Percentiles rank a stretch among this genome's conserved stretches.
Conservation (phyloP, 2,113 vertebrate genomes). For the Tychaedon coryphoeus region DNA sequence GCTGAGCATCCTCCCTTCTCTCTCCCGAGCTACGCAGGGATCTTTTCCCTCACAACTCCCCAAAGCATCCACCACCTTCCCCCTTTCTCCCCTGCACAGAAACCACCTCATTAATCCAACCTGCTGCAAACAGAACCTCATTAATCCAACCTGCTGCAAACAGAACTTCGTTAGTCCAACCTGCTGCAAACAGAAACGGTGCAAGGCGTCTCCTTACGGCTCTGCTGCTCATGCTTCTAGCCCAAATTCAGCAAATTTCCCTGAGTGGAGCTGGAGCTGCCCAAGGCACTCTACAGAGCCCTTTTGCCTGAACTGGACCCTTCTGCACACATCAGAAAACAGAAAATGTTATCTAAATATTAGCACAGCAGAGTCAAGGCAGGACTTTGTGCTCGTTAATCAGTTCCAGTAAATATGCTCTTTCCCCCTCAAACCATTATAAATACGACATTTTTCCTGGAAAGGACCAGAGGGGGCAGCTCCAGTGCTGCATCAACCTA, state of each 20-base stretch:
- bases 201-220: accelerated
- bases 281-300: neutral
- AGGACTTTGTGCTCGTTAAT: neutral
- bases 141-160: neutral
- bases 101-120: neutral
- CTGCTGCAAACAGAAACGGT: neutral
- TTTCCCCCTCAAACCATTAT: neutral
- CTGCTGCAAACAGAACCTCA: neutral
- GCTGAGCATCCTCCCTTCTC: neutral
- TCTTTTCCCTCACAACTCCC: neutral
- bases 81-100: neutral
- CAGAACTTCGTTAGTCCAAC: neutral
- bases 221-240: accelerated
- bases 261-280: neutral
- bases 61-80: neutral
- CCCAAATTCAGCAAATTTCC: neutral
- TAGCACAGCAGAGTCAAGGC: neutral
- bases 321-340: neutral
- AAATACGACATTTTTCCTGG: neutral
- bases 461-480: neutral
- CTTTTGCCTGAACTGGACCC: neutral
- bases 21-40: neutral
- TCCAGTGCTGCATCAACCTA: neutral
- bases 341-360: neutral
- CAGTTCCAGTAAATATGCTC: neutral